Evolutionary conservation across 1,140 invertebrate genomes (phyloP), one percentile per base, ranked within the genome.

Genomic region (Dryas iulia): DNA sequence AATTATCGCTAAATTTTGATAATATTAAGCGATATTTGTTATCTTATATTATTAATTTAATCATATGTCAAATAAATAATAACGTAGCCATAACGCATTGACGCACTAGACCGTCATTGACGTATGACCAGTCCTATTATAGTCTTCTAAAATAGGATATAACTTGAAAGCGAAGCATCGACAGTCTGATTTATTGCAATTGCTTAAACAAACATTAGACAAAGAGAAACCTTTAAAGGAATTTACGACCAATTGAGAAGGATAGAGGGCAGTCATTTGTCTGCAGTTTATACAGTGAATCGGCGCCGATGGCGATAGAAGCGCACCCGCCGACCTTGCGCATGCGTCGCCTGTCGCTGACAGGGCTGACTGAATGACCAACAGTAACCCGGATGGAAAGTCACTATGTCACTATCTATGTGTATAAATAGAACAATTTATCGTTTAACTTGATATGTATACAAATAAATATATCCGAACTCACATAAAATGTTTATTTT

Each of bases 261-360:
- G 66, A 69, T 65, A 73, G 74, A 86, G 71, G 76, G 77, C 68
- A 62, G 63, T 77, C 71, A 77, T 83, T 85, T 59, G 73, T 60
- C 66, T 78, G 78, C 62, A 28, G 66, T 64, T 71, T 59, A 70
- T 33, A 70, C 62, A 67, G 76, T 76, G 66, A 73, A 67, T 69
- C 73, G 84, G 81, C 81, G 85, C 78, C 81, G 69, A 62, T 18
- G 75, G 47, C 77, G 84, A 87, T 88, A 90, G 79, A 74, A 60
- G 77, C 63, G 84, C 86, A 86, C 85, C 85, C 83, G 78, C 68
- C 83, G 87, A 90, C 87, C 87, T 90, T 90, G 86, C 81, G 82
- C 82, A 74, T 78, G 84, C 84, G 84, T 79, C 79, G 76, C 56
- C 71, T 66, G 81, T 72, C 78, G 74, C 77, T 75, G 68, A 66